These are phyloP conservation scores for Petaurus breviceps DNA, from an alignment of 2,113 vertebrate genomes.

Conservation along the genomic window DNA sequence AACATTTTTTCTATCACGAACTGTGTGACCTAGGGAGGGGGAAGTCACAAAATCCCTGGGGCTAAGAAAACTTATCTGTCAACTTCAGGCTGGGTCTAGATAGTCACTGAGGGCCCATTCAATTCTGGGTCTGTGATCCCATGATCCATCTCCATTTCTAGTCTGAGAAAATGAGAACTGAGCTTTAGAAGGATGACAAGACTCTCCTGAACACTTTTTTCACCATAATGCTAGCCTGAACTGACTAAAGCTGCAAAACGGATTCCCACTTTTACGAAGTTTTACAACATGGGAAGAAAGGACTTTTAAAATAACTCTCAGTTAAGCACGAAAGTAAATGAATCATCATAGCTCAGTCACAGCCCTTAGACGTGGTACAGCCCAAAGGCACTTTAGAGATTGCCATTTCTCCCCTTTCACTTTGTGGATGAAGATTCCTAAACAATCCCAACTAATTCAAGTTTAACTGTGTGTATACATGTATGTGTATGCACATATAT, in stretches of 20 bases:
- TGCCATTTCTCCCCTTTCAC: neutral
- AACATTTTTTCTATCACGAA: neutral
- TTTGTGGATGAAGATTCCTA: neutral
- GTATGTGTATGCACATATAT: no score
- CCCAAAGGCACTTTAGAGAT: neutral
- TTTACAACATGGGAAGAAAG: neutral
- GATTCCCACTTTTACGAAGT: neutral
- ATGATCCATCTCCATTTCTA: neutral
- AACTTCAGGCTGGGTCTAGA: neutral
- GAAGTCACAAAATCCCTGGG: neutral
- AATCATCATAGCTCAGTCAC: neutral
- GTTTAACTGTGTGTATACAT: neutral
- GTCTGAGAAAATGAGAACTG: neutral
- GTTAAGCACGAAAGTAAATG: neutral
- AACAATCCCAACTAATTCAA: neutral
- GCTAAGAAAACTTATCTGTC: neutral
- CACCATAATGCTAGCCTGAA: neutral
- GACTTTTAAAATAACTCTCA: neutral
- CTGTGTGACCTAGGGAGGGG: neutral
- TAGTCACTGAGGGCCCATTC: neutral
- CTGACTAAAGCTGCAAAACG: neutral
- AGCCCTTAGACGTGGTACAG: neutral
- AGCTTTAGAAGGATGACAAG: neutral
- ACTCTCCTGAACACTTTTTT: neutral
- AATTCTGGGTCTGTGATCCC: neutral